phyloP scores from a whole-genome alignment of 2,113 vertebrate genomes.

The Alosa alosa region DNA sequence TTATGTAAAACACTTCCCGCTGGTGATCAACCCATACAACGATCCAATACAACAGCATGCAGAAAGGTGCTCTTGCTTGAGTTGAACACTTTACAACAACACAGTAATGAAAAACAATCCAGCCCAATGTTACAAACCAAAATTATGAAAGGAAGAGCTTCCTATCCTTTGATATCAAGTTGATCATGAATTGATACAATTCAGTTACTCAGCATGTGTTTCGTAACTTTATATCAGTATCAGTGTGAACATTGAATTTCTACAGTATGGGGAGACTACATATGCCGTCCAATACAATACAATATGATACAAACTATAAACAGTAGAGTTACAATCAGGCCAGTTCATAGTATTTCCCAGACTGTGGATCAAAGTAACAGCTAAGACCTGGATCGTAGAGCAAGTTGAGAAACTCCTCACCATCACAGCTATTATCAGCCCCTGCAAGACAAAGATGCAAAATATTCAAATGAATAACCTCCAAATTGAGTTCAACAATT shows the following conservation, averaged over 20 bases:
- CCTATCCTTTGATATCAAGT: neutral
- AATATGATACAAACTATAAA: too few species aligned
- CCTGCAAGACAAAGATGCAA: conserved; percentile 55
- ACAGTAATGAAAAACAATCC: neutral
- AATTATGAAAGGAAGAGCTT: neutral
- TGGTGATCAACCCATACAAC: too few species aligned
- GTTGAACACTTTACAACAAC: neutral
- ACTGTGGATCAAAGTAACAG: conserved; percentile 89
- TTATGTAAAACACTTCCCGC: too few species aligned
- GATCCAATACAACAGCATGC: neutral
- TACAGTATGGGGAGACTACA: neutral
- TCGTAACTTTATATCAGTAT: neutral
- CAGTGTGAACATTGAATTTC: neutral
- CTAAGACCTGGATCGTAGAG: conserved; percentile 87
- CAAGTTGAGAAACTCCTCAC: conserved; percentile 79
- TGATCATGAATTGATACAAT: neutral
- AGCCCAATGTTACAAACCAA: neutral
- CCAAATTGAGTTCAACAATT: neutral
- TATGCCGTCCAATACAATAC: neutral
- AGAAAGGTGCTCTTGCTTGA: neutral
- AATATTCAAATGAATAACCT: neutral
- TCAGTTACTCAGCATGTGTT: neutral
- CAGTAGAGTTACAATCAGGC: conserved; percentile 48
- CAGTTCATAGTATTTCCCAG: conserved; percentile 79
- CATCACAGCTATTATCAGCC: conserved; percentile 51